These are phyloP conservation scores for Schlechtendalia chinensis DNA, from an alignment of 1,140 invertebrate species.

Conservation along the genomic window DNA sequence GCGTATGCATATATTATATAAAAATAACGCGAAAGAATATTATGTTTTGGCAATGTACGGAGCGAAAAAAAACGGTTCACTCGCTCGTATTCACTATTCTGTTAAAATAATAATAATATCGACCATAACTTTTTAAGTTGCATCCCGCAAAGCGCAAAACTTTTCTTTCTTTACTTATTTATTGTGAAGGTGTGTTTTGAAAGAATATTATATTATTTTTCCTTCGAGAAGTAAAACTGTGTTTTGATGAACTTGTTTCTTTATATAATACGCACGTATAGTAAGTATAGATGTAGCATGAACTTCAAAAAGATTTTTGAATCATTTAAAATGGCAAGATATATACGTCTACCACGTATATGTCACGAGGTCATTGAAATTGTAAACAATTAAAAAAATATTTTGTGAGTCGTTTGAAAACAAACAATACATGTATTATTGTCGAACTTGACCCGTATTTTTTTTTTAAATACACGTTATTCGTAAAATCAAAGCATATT, in stretches of 20 bases:
- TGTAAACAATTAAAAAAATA: too few species aligned
- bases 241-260: conserved; percentile 8
- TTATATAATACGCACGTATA: background rate
- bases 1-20: too few species aligned
- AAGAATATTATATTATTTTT: conserved; percentile 2
- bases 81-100: background rate
- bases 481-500: too few species aligned
- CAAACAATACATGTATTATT: too few species aligned
- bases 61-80: background rate
- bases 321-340: background rate
- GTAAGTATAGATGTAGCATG: too few species aligned
- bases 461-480: too few species aligned
- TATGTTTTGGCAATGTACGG: background rate
- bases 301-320: conserved; percentile 4
- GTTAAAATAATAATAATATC: background rate
- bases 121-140: background rate
- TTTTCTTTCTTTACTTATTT: conserved; percentile 16
- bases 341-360: background rate
- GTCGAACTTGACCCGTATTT: too few species aligned
- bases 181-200: background rate
- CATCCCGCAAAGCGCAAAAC: conserved; percentile 8
- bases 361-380: too few species aligned
- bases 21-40: too few species aligned
- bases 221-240: background rate
- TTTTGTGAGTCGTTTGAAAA: too few species aligned